These are phyloP conservation scores for Cerastis rubricosa DNA, from an alignment of 2,888 invertebrate species.

Conservation along the genomic window DNA sequence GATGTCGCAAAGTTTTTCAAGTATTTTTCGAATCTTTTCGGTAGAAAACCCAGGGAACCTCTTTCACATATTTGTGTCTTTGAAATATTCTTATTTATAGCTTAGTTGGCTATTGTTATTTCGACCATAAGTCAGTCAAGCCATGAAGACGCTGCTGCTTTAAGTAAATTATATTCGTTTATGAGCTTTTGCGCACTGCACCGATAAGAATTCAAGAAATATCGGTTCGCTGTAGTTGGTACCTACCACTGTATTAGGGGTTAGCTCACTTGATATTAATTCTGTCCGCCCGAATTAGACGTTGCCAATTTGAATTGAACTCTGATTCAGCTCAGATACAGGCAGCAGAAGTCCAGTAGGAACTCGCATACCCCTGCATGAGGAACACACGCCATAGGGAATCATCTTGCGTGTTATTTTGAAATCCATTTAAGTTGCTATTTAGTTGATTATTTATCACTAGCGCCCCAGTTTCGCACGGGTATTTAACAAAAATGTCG, in stretches of 20 bases:
- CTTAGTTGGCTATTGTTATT: neutral
- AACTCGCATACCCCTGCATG: neutral
- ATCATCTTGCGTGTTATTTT: slow-evolving; percentile 3
- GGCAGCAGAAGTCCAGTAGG: too few species aligned
- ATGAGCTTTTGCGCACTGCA: neutral
- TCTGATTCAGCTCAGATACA: neutral
- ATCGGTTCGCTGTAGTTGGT: neutral
- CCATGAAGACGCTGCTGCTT: neutral
- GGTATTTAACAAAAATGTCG: too few species aligned
- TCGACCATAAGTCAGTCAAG: neutral
- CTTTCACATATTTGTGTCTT: neutral
- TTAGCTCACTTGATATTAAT: neutral
- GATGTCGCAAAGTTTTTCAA: neutral
- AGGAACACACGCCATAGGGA: neutral
- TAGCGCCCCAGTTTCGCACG: too few species aligned
- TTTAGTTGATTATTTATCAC: neutral
- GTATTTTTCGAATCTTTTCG: neutral
- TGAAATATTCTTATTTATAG: slow-evolving; percentile 5
- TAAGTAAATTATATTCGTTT: neutral
- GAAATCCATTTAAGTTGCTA: slow-evolving; percentile 8
- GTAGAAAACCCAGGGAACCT: neutral
- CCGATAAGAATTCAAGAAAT: neutral
- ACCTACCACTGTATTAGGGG: neutral
- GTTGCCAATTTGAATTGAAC: neutral
- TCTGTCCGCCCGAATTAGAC: neutral